Evolutionary conservation across 1,140 invertebrate species (phyloP).

Genomic region (Ceratina japonica): DNA sequence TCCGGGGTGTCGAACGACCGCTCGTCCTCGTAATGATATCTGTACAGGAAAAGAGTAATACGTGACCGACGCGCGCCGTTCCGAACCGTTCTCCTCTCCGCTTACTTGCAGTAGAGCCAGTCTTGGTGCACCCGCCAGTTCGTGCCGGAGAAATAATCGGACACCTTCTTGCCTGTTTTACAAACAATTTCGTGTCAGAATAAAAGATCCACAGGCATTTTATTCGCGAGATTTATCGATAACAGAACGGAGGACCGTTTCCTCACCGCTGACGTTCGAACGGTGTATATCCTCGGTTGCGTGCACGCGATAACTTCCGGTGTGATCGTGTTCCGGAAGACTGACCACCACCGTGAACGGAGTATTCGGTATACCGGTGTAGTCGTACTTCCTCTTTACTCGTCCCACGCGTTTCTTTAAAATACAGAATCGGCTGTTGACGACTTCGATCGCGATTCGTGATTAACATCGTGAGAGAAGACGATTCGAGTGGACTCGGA

Average conservation of each 20-base stretch:
- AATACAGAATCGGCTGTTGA: conserved; percentile 26
- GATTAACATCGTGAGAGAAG: neutral
- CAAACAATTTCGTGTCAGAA: conserved; percentile 54
- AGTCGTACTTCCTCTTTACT: conserved; percentile 89
- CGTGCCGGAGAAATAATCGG: conserved; percentile 85
- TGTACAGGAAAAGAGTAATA: conserved; percentile 35
- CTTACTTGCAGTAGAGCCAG: conserved; percentile 83
- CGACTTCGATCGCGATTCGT: no score
- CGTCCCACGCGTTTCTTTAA: conserved; percentile 90
- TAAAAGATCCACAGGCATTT: neutral
- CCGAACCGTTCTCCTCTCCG: neutral
- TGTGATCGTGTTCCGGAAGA: conserved; percentile 83
- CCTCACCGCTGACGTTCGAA: conserved; percentile 84
- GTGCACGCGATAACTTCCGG: conserved; percentile 81
- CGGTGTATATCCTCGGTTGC: conserved; percentile 80
- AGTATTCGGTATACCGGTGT: conserved; percentile 87
- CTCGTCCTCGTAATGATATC: conserved; percentile 80
- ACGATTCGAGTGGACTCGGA: neutral
- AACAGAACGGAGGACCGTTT: no score
- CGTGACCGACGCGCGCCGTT: neutral
- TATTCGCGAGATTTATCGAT: no score
- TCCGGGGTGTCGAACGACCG: conserved; percentile 81
- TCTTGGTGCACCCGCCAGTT: conserved; percentile 95
- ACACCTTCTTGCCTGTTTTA: conserved; percentile 81
- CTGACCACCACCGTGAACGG: conserved; percentile 93